Conservation (phyloP, 2,113 vertebrate genomes). For the Thermophis baileyi region DNA sequence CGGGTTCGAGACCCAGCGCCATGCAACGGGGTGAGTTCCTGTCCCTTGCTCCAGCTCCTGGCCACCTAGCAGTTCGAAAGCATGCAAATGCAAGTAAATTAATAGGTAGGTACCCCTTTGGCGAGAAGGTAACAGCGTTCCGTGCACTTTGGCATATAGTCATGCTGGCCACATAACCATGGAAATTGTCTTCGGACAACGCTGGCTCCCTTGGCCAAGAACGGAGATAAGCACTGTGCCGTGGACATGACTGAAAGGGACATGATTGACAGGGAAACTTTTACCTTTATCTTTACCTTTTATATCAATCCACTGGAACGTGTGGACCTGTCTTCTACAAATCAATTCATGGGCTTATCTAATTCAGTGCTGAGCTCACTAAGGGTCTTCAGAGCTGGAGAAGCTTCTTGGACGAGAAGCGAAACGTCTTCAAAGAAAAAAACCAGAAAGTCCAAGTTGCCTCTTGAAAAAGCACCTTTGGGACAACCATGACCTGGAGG, state of each 20-base stretch:
- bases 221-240: neutral
- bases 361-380: neutral
- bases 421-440: no score
- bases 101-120: no score
- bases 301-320: neutral
- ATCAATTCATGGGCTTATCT: neutral
- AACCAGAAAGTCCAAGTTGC: no score
- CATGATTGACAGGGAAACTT: no score
- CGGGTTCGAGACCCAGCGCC: neutral
- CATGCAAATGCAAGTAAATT: neutral
- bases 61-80: neutral
- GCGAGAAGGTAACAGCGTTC: neutral
- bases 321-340: neutral
- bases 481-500: no score
- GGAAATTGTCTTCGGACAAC: neutral
- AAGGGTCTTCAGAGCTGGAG: no score
- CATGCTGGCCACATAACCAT: neutral
- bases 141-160: fast-evolving
- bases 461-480: no score
- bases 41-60: neutral
- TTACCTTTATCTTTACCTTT: neutral
- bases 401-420: no score
- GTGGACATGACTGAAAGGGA: no score
- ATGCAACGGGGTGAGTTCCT: neutral
- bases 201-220: neutral